Base-by-base conservation (phyloP, 2,888 invertebrate species). In the Anticlea derivata region DNA sequence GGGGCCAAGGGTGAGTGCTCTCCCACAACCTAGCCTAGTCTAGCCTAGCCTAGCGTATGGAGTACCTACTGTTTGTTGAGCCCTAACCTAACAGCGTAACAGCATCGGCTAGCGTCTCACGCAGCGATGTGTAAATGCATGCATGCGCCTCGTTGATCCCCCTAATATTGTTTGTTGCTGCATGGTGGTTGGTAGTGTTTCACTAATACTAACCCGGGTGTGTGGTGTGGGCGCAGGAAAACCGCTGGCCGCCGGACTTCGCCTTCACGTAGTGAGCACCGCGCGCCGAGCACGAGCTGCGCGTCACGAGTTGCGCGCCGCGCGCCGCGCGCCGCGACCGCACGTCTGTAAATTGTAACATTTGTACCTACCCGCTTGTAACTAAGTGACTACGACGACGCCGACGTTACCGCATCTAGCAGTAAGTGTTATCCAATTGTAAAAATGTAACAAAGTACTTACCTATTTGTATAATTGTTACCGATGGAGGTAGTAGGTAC, bases 1-100 rank as follows among this genome's bases (percentile, higher is more conserved):
- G 68, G 96, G 96, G 45, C 92, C 94, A 55, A 92, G 94, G 94
- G 96, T 96, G 93, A 95, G 96, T 92, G 31, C 5, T 12, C 2
- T 17, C 11, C 7, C 27, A 10, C 4, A 10, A 26, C 1, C n/a
- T 39, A 1, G n/a, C 11, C 3, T 17, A 30, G 29, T 11, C 11
- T 13, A n/a, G n/a, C n/a, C n/a, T n/a, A n/a, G n/a, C n/a, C n/a
- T n/a, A n/a, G n/a, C n/a, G n/a, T n/a, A n/a, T n/a, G n/a, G n/a
- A n/a, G n/a, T n/a, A n/a, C n/a, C n/a, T n/a, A n/a, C n/a, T n/a
- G n/a, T n/a, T n/a, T n/a, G n/a, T 2, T n/a, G 31, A 31, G 11
- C n/a, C 13, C 31, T 31, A 31, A 31, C 31, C 11, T 12, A n/a
- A n/a, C n/a, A n/a, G n/a, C 8, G n/a, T 41, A 31, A 41, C 30